A percentile compares a stretch with the other conserved stretches of the same genome.
Evolutionary conservation across 2,113 vertebrate genomes (phyloP).

Genomic region (Urocynchramus pylzowi): DNA sequence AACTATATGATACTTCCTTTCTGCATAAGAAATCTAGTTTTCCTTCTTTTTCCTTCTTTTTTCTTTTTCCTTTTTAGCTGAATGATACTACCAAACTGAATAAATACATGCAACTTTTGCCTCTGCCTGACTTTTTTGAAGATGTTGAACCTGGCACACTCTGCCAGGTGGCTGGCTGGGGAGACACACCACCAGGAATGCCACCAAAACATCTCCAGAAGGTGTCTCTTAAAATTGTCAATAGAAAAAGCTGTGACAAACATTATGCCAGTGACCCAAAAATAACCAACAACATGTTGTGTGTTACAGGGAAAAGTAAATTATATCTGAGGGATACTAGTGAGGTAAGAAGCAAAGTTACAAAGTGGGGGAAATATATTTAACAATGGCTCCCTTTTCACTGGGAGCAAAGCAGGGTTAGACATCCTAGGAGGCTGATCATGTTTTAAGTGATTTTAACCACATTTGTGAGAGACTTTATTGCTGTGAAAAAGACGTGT

Average conservation of each 20-base stretch:
- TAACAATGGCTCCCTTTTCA: not conserved
- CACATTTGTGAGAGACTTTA: not conserved
- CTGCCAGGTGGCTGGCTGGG: conserved; percentile 46
- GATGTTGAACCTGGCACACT: not conserved
- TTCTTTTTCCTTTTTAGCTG: not conserved
- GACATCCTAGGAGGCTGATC: not conserved
- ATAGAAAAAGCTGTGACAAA: conserved; percentile 14
- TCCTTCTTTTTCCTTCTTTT: not conserved
- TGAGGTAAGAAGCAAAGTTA: not conserved
- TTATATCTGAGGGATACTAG: not conserved
- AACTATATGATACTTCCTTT: not conserved
- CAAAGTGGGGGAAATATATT: not conserved
- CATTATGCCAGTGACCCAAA: not conserved
- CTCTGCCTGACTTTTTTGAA: not conserved
- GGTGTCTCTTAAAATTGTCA: conserved; percentile 22
- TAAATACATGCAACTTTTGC: not conserved
- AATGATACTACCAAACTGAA: not conserved
- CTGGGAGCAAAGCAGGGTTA: not conserved
- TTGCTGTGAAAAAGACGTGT: not conserved
- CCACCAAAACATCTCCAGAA: not conserved
- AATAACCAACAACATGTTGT: conserved; percentile 50
- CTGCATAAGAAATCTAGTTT: not conserved
- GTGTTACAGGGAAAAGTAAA: not conserved
- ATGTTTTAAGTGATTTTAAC: not conserved
- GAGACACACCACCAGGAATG: rapidly evolving